phyloP scores from a whole-genome alignment of 2,797 vertebrate genomes.

The Sebastes umbrosus region DNA sequence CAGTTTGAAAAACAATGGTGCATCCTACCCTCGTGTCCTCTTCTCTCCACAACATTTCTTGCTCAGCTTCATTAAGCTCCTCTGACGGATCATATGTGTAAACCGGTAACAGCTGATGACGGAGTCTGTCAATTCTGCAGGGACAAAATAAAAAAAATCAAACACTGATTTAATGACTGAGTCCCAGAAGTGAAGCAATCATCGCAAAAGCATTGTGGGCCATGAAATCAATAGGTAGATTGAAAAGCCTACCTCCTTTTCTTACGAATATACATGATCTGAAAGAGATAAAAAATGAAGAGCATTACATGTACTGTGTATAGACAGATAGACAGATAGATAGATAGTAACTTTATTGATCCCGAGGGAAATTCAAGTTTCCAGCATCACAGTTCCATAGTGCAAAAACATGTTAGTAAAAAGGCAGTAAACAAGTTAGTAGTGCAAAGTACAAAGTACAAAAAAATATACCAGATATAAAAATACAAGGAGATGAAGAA shows the following conservation, averaged over 20 bases:
- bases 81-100: slow-evolving; percentile 95
- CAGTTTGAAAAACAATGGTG: not conserved
- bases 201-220: not conserved
- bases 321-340: too few species aligned
- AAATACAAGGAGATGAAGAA: too few species aligned
- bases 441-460: too few species aligned
- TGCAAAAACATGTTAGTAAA: too few species aligned
- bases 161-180: not conserved
- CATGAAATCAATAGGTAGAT: not conserved
- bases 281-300: slow-evolving; percentile 50
- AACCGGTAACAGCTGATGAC: slow-evolving; percentile 93
- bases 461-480: too few species aligned
- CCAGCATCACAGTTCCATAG: too few species aligned
- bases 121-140: slow-evolving; percentile 89
- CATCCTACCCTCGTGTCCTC: slow-evolving; percentile 88
- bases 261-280: slow-evolving; percentile 84
- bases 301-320: not conserved
- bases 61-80: slow-evolving; percentile 92
- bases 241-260: slow-evolving; percentile 74
- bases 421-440: too few species aligned
- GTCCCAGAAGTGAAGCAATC: not conserved
- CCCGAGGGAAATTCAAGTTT: too few species aligned
- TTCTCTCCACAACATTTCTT: slow-evolving; percentile 89
- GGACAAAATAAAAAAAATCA: not conserved
- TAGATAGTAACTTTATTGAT: too few species aligned